Evolutionary conservation across 35 echinoderm and acorn worm genomes (phyloP).

Genomic region (Heliocidaris erythrogramma): DNA sequence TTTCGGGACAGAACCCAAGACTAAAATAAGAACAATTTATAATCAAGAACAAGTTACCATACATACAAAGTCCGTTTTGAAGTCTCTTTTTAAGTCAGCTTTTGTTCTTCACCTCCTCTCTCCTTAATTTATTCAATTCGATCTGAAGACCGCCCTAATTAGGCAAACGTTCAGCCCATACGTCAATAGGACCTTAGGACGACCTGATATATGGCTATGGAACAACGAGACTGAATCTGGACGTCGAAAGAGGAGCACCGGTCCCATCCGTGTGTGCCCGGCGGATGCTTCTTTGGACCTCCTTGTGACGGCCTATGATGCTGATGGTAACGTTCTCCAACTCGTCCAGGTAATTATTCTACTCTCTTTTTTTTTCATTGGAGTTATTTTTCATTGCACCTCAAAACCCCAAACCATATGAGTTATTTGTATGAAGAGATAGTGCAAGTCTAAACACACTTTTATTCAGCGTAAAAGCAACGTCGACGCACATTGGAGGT

Average conservation of each 20-base stretch:
- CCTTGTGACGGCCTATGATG: background rate
- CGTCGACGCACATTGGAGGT: too few relatives aligned
- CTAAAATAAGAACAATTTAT: too few relatives aligned
- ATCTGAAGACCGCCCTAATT: background rate
- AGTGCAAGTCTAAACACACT: too few relatives aligned
- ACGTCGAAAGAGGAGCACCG: background rate
- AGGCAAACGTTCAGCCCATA: background rate
- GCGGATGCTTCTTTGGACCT: background rate
- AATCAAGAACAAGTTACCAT: too few relatives aligned
- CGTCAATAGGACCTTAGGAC: background rate
- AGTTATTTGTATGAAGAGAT: too few relatives aligned
- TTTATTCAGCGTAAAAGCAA: too few relatives aligned
- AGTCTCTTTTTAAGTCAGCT: too few relatives aligned
- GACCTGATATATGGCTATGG: background rate
- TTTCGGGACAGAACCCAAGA: too few relatives aligned
- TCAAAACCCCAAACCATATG: too few relatives aligned
- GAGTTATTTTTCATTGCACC: too few relatives aligned
- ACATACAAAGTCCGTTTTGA: too few relatives aligned
- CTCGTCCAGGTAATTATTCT: background rate
- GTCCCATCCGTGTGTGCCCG: background rate
- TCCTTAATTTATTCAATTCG: background rate
- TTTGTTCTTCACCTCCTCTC: too few relatives aligned
- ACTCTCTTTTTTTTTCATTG: background rate
- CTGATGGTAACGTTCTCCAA: background rate
- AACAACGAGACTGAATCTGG: background rate